Evolutionary conservation across 2,888 invertebrate species (phyloP).

Genomic region (Amphipyra tragopoginis): DNA sequence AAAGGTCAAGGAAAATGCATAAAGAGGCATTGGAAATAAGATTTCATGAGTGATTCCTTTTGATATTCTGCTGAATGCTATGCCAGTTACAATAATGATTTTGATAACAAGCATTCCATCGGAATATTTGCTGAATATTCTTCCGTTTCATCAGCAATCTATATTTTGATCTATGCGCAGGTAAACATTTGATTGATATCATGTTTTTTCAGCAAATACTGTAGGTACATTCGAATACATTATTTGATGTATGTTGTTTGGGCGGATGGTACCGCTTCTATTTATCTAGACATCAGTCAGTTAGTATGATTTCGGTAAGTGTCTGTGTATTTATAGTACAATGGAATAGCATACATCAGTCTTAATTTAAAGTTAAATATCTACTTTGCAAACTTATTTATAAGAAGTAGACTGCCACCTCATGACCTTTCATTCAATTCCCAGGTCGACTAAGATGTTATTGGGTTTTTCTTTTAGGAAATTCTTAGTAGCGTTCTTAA

Average conservation of each 20-base stretch:
- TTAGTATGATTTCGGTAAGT: too few relatives aligned
- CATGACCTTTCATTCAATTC: too few relatives aligned
- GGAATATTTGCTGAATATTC: slow-evolving; percentile 41
- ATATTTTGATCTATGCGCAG: slow-evolving; percentile 28
- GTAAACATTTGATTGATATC: slow-evolving; percentile 40
- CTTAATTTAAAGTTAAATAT: too few relatives aligned
- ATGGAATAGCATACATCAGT: too few relatives aligned
- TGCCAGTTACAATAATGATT: slow-evolving; percentile 41
- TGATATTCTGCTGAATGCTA: slow-evolving; percentile 37
- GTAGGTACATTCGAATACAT: not conserved
- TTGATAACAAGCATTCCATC: slow-evolving; percentile 39
- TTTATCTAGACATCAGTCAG: too few relatives aligned
- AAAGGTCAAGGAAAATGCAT: slow-evolving; percentile 38
- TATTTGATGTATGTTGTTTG: not conserved
- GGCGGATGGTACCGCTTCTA: too few relatives aligned
- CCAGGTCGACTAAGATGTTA: too few relatives aligned
- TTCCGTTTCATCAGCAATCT: slow-evolving; percentile 25
- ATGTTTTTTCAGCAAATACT: slow-evolving; percentile 21
- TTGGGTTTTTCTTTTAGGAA: too few relatives aligned
- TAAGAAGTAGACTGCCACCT: too few relatives aligned
- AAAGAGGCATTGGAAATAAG: slow-evolving; percentile 23
- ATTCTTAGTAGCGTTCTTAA: too few relatives aligned
- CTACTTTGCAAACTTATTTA: too few relatives aligned
- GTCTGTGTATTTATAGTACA: too few relatives aligned
- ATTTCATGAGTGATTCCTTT: slow-evolving; percentile 39